Evolutionary conservation across 1,140 invertebrate genomes (phyloP), one percentile per base, ranked within the genome.

Genomic region (Diploscapter pachys): DNA sequence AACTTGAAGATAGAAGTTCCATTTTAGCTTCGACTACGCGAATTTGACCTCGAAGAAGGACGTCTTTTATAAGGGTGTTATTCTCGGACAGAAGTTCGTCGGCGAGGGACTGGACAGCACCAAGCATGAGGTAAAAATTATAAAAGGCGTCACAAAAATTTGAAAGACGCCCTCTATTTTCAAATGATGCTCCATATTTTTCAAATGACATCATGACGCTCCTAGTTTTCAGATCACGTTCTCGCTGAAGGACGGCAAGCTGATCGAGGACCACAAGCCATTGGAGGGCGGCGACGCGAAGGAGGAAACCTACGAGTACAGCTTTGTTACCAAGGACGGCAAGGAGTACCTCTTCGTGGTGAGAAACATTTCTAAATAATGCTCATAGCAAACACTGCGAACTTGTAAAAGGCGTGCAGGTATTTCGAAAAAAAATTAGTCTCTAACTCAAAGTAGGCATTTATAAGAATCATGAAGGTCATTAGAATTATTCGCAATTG

Each of bases 101-200:
- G 82, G 70, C 56, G 81, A 84, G 63, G 84, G 83, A 74, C 67
- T 83, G 54, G 81, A 83, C 68, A 75, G 64, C 59, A 74, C 51
- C 52, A 69, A 81, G 49, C 81, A 83, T 75, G 71, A 77, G 73
- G 81, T 83, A 52, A 8, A 57, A 50, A 11, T 31, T 59, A 11
- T 59, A 59, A 59, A 13, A 59, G 57, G 9, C 57, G 57, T 11
- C 31, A 2, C 57, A 59, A 13, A 59, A 13, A 59, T 9, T 13
- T 59, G 1, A 59, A 11, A 59, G 13, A 59, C 9, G 9, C 57
- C 57, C 9, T 31, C 31, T 31, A 31, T 31, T 31, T 31, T 1
- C 11, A 68, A 52, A 5, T 5, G 5, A 9, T 56, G 5, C 52
- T 65, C 63, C 52, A 5, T 11, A 31, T 68, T 13, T 11, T 11